Evolutionary conservation across 2,797 vertebrate genomes (phyloP), one percentile per base, ranked within the genome.

Genomic region (Pangasius krempfi): DNA sequence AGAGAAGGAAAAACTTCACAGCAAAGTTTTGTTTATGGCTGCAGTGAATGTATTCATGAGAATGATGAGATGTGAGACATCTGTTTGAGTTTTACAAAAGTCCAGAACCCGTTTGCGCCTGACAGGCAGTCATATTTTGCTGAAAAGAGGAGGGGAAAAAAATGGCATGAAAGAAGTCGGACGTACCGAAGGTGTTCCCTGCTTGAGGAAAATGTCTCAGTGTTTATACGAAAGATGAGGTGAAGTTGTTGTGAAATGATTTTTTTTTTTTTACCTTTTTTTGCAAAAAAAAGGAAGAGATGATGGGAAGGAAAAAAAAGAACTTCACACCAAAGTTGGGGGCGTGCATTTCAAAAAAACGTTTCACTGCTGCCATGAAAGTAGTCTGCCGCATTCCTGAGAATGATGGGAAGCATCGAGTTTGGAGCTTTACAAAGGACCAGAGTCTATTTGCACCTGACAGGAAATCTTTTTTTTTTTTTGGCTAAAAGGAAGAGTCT

Each of bases 401-500:
- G 60, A 87, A 79, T 66, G 86, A 68, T 68, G 60, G 86, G 50
- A 87, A 25, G 30, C 85, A 64, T 78, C 27, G n/a, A 64, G 86
- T 54, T 86, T 76, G 60, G 86, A 68, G 60, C 70, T 81, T 87
- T 81, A 87, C 86, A 87, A 87, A 87, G 60, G 47, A 80, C 86
- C 50, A 9, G 25, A 87, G 78, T 79, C 62, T 90, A 62, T 89
- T 90, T 89, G 88, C 72, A 89, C 86, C 66, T 91, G 87, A 89
- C 80, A 85, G 75, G 73, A 85, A 83, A 62, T 82, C 80, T 81
- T 62, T 60, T 40, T 78, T 30, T 33, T 58, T 68, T 66, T 66
- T 68, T 22, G 6, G 14, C 60, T 68, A 30, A 84, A 66, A 66
- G 60, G 60, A 84, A 66, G 60, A 30, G 27, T 68, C 16, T 50